Evolutionary conservation across 2,113 vertebrate species (phyloP).

Genomic region (Dasyornis broadbenti): DNA sequence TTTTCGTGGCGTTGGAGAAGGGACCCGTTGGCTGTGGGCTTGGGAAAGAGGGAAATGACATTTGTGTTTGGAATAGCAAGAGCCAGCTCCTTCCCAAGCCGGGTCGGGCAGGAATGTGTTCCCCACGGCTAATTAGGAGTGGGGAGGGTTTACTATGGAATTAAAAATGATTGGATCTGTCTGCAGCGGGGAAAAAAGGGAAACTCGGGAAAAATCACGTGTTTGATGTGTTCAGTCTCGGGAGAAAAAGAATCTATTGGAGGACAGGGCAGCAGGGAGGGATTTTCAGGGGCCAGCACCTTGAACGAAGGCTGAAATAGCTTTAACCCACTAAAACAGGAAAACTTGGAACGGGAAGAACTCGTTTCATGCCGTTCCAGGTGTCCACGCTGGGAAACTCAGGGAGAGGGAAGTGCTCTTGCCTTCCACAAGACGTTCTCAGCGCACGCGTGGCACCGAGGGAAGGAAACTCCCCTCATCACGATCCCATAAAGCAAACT

Average conservation of each 20-base stretch:
- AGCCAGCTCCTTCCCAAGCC: neutral
- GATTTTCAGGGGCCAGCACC: neutral
- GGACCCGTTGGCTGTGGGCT: conserved; percentile 41
- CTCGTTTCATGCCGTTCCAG: fast-evolving
- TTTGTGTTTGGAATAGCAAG: conserved; percentile 47
- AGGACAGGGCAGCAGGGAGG: neutral
- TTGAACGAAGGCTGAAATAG: neutral
- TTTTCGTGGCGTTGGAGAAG: neutral
- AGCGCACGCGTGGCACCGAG: fast-evolving
- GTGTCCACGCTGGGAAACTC: neutral
- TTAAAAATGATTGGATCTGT: neutral
- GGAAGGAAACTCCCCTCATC: neutral
- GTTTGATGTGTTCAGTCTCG: neutral
- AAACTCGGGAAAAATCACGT: neutral
- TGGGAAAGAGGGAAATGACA: neutral
- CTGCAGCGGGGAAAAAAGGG: neutral
- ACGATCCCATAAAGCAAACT: neutral
- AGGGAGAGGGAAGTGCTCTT: neutral
- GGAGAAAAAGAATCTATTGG: neutral
- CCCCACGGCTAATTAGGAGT: neutral
- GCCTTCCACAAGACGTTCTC: neutral
- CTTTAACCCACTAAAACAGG: neutral
- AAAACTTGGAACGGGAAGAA: neutral
- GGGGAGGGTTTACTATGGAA: neutral
- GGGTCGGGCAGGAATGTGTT: conserved; percentile 1